Evolutionary conservation across 2,888 invertebrate species (phyloP), one percentile per base, ranked within the genome.

Genomic region (Idaea aversata): DNA sequence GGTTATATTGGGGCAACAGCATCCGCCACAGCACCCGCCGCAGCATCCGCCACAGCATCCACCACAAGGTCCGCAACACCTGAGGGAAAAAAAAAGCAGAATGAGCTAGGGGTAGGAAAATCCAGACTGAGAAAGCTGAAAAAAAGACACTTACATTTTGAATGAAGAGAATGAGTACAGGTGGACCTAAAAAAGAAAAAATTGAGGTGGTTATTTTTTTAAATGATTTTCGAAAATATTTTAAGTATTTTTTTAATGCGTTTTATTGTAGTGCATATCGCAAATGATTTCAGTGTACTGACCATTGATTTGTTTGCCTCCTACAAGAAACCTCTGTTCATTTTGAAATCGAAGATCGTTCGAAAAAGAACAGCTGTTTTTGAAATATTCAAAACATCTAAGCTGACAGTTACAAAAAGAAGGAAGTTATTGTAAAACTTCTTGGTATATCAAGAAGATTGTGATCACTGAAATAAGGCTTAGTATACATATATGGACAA

Each of bases 261-360:
- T 81, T 86, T 83, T 80, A 68, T 57, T 72, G 73, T 70, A 81
- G 77, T 80, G 70, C 74, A 74, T 75, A 65, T 76, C 76, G 71
- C 81, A 68, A 75, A 76, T 59, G 79, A 88, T 85, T 88, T 88
- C 70, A 78, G 75, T 81, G 82, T 82, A 88, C 86, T 89, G 78
- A 76, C 67, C 67, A 65, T 61, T 6, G 15, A 0, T 1, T 38
- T 25, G 15, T 65, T 69, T 16, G 34, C 58, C 70, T 73, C 80
- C 72, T 81, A 81, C 75, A 85, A 59, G 84, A 77, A 73, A 78
- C 76, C 80, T 84, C 76, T 69, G 75, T 65, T 70, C 0, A 1
- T 0, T 57, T 82, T 83, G 74, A 70, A 85, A 84, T 67, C n/a
- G n/a, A 61, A n/a, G 15, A 15, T 38, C 10, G 10, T 38, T 15